A percentile compares a stretch with the other conserved stretches of the same genome.
Conservation (phyloP, 2,797 vertebrate genomes). For the Gymnothorax javanicus region DNA sequence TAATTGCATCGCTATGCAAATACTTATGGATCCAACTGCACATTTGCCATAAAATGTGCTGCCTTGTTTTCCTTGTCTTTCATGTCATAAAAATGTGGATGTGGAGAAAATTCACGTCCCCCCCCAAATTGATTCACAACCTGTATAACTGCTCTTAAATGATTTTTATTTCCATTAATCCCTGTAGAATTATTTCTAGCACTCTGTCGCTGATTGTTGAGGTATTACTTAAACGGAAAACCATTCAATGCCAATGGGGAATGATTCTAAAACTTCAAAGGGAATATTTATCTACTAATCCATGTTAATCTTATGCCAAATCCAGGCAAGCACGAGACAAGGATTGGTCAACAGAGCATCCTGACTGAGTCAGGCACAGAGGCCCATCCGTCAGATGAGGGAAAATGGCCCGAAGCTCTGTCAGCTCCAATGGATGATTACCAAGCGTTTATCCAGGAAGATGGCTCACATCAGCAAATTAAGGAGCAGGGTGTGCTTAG, state of each 20-base stretch:
- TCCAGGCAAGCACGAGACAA: background rate
- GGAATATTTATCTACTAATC: conserved; percentile 12
- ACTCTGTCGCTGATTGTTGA: background rate
- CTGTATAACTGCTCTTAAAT: conserved; percentile 15
- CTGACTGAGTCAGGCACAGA: conserved; percentile 2
- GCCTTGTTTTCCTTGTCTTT: background rate
- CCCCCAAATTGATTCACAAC: background rate
- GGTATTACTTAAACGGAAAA: background rate
- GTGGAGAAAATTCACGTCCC: background rate
- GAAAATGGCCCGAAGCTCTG: background rate
- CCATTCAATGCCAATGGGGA: conserved; percentile 21
- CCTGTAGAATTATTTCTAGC: conserved; percentile 18
- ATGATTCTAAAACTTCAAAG: conserved; percentile 20
- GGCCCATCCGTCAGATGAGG: background rate
- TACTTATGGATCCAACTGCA: too few relatives aligned
- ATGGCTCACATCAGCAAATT: background rate
- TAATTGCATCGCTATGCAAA: too few relatives aligned
- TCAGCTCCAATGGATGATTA: conserved; percentile 23
- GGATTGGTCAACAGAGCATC: conserved; percentile 9
- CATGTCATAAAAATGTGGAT: background rate
- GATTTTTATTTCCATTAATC: conserved; percentile 22
- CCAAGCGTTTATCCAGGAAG: conserved; percentile 7
- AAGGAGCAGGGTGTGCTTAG: background rate
- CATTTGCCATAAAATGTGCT: too few relatives aligned
- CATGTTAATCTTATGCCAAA: conserved; percentile 13